phyloP scores from a whole-genome alignment of 2,797 vertebrate genomes.

The Psittacula derbiana region DNA sequence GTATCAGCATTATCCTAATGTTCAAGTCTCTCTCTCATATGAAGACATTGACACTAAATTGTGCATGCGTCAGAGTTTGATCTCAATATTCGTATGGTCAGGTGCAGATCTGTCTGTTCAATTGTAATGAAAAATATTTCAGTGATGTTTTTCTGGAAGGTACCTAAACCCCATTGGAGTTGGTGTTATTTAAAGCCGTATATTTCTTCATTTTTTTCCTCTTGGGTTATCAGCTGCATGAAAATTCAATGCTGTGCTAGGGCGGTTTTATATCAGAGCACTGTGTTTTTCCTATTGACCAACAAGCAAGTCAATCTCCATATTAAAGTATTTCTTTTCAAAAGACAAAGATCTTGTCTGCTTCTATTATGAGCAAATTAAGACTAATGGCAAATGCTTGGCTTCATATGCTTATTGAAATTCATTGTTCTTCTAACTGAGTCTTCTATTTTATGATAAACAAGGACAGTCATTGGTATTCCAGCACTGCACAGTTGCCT shows the following conservation, averaged over 20 bases:
- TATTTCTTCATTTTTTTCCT: neutral
- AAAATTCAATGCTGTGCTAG: neutral
- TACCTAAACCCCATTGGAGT: neutral
- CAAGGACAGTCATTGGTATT: conserved; percentile 61
- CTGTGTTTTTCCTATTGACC: neutral
- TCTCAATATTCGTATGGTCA: neutral
- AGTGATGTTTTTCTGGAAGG: neutral
- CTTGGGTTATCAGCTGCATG: neutral
- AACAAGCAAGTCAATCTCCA: neutral
- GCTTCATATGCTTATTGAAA: conserved; percentile 6
- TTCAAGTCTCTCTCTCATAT: neutral
- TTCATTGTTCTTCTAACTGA: conserved; percentile 10
- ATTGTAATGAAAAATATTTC: neutral
- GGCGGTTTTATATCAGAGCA: neutral
- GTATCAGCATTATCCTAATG: neutral
- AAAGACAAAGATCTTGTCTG: conserved; percentile 21
- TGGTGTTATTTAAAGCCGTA: neutral
- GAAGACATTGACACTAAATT: neutral
- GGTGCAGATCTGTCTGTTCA: neutral
- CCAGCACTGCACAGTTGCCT: conserved; percentile 26
- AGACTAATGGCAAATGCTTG: conserved; percentile 46
- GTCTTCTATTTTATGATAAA: conserved; percentile 49
- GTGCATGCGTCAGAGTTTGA: neutral
- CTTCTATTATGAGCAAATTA: conserved; percentile 49
- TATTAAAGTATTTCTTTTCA: conserved; percentile 8